Evolutionary conservation across 1,140 invertebrate genomes (phyloP), one percentile per base, ranked within the genome.

Genomic region (Glossosoma conforme): DNA sequence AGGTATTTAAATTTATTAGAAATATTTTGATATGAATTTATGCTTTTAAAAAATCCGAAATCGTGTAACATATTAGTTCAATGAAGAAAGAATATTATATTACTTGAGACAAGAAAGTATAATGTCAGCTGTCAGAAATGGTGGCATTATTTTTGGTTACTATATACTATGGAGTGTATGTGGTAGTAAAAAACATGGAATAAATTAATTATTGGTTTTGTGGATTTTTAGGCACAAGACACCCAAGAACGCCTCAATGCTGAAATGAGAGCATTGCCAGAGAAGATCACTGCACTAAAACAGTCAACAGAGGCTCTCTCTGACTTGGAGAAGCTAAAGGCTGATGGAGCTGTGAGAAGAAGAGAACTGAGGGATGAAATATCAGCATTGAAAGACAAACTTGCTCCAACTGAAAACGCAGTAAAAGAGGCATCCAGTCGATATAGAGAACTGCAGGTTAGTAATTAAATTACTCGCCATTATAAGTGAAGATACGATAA

Each of bases 231-330:
- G 72, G 66, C 63, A 11, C 66, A 73, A 64, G 55, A 65, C 1
- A 75, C 68, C n/a, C 62, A 70, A 1, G 69, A 74, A 52, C 59
- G 70, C 8, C 54, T 74, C 2, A 66, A 65, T 1, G 65, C 66
- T n/a, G 72, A 75, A 60, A 49, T 75, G 17, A 63, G 67, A 57
- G 69, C 66, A 0, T 59, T 75, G 21, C 72, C 72, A n/a, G 70
- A 74, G 44, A 72, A 71, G 53, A 71, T 67, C 11, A 58, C 53
- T 21, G 65, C 64, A 5, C 75, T 77, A 69, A 60, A 68, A 47
- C 66, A 69, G 20, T 74, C 77, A 50, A 63, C 77, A 11, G 51
- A 65, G 2, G 67, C 65, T 18, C 56, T 75, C 2, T 66, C 70
- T 1, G 73, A 77, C 58, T 56, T 77, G 5, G 76, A 77, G 35